phyloP scores from a whole-genome alignment of 2,113 vertebrate species.

The Syrmaticus mikado region DNA sequence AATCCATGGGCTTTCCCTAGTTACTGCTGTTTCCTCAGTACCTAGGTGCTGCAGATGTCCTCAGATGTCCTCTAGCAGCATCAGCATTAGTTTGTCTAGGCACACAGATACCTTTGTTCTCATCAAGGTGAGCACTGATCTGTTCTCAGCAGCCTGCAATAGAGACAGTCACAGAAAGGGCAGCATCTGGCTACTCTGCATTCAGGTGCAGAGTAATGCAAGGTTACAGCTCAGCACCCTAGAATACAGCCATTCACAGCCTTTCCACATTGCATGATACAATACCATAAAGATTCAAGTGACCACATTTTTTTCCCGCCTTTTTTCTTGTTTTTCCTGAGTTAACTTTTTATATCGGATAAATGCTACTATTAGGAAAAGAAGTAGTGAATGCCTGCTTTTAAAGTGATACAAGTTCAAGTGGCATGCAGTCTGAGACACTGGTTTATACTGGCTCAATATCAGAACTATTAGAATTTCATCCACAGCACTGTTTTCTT shows the following conservation, averaged over 20 bases:
- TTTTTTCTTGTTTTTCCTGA: background rate
- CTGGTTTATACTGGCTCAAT: background rate
- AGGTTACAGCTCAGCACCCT: background rate
- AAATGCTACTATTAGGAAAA: background rate
- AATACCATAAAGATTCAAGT: background rate
- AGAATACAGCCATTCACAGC: background rate
- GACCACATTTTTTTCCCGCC: background rate
- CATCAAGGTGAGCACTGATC: accelerated
- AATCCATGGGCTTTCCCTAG: background rate
- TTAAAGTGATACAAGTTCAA: background rate
- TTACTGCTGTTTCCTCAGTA: background rate
- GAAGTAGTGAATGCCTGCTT: background rate
- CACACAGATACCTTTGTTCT: accelerated
- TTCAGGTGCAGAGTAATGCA: background rate
- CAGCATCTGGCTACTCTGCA: background rate
- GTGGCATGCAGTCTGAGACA: background rate
- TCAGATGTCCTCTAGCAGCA: background rate
- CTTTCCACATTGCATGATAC: background rate
- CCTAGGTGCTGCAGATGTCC: accelerated
- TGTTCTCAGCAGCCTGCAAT: background rate
- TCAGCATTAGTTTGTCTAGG: too few relatives aligned
- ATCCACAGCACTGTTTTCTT: background rate
- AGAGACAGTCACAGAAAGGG: background rate
- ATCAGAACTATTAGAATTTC: background rate
- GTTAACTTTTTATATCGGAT: background rate